Evolutionary conservation across 2,888 invertebrate genomes (phyloP).

Genomic region (Muschampia plurimacula): DNA sequence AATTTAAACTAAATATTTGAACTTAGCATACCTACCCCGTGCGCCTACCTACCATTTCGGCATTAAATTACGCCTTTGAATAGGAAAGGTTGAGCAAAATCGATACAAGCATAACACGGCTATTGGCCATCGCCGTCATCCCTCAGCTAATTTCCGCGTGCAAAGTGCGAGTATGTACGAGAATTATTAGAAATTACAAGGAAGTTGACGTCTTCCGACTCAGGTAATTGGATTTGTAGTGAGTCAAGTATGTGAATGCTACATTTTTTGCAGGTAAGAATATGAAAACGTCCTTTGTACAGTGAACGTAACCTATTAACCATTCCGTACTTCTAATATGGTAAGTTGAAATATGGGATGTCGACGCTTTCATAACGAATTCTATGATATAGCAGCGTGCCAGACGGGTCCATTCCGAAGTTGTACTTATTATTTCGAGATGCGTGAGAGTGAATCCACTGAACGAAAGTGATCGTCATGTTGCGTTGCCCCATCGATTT

Average conservation of each 20-base stretch:
- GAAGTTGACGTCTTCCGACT: conserved; percentile 65
- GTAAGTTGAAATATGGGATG: conserved; percentile 29
- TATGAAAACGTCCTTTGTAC: conserved; percentile 44
- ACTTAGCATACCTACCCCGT: conserved; percentile 10
- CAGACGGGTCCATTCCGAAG: conserved; percentile 21
- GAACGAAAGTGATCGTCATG: conserved; percentile 75
- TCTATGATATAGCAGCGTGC: conserved; percentile 23
- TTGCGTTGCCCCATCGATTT: conserved; percentile 72
- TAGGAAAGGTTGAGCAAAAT: neutral
- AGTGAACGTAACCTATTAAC: conserved; percentile 36
- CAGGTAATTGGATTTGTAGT: conserved; percentile 60
- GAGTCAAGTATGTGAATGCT: conserved; percentile 46
- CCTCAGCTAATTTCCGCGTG: conserved; percentile 58
- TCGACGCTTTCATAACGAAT: conserved; percentile 23
- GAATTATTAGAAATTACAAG: conserved; percentile 57
- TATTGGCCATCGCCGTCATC: conserved; percentile 48
- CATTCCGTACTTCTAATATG: conserved; percentile 20
- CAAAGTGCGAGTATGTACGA: conserved; percentile 48
- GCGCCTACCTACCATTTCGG: conserved; percentile 26
- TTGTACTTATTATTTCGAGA: conserved; percentile 27
- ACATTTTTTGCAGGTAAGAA: conserved; percentile 41
- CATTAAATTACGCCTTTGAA: neutral
- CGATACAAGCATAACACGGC: neutral
- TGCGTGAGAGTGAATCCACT: conserved; percentile 58
- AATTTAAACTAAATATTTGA: conserved; percentile 31